Evolutionary conservation across 2,797 vertebrate species (phyloP).

Genomic region (Falco concolor): DNA sequence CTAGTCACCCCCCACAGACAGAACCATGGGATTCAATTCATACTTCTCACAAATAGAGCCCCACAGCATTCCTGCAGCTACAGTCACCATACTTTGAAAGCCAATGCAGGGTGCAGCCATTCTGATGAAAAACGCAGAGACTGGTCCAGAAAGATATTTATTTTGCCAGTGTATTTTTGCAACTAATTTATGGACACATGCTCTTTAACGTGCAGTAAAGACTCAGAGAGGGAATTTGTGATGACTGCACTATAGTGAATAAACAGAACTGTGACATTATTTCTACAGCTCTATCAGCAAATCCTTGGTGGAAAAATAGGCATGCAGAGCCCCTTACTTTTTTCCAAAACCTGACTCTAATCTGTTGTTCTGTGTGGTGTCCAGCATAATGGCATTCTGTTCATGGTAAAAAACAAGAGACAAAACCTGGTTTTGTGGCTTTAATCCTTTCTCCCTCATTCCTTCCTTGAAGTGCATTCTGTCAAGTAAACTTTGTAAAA

Average conservation of each 20-base stretch:
- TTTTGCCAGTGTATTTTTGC: neutral
- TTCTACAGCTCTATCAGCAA: neutral
- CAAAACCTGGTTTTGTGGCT: neutral
- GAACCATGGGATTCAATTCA: constrained; percentile 33
- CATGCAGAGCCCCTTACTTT: neutral
- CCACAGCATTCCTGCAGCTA: neutral
- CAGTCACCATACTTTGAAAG: constrained; percentile 15
- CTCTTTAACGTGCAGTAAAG: neutral
- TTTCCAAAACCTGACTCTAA: neutral
- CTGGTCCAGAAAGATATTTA: neutral
- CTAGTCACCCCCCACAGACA: neutral
- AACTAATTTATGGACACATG: neutral
- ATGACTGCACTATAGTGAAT: neutral
- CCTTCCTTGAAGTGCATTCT: neutral
- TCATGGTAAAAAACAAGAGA: neutral
- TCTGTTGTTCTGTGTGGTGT: neutral
- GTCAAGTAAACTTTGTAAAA: neutral
- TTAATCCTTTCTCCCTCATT: neutral
- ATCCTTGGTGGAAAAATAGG: neutral
- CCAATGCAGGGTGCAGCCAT: neutral
- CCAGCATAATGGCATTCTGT: neutral
- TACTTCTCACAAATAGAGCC: neutral
- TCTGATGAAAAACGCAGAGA: neutral
- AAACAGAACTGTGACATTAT: constrained; percentile 2
- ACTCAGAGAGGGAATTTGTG: neutral